Conservation (phyloP, 2,797 vertebrate genomes). For the Paratrypauchen microcephalus region DNA sequence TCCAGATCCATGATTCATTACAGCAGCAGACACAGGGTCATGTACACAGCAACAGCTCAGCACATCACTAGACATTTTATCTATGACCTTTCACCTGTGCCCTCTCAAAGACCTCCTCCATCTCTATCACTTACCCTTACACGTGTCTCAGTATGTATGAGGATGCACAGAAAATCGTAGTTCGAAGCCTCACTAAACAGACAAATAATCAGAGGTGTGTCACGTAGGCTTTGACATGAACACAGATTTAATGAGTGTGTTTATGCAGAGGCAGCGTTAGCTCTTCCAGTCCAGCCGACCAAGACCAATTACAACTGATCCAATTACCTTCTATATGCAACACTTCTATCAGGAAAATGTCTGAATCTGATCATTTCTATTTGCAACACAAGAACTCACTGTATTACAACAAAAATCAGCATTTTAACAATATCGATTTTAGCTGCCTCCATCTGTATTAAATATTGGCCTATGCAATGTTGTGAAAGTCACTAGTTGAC, state of each 20-base stretch:
- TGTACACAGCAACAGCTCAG: conserved; percentile 35
- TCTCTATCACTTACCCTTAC: conserved; percentile 23
- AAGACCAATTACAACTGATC: conserved; percentile 71
- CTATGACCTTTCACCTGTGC: conserved; percentile 38
- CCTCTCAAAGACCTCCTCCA: conserved; percentile 30
- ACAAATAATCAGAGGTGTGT: conserved; percentile 12
- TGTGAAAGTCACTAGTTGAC: neutral
- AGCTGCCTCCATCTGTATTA: too few relatives aligned
- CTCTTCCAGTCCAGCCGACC: conserved; percentile 59
- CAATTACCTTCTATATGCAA: conserved; percentile 72
- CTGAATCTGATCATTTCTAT: too few relatives aligned
- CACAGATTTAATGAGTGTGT: conserved; percentile 64
- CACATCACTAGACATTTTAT: conserved; percentile 32
- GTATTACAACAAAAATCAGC: conserved; percentile 6
- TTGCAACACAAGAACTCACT: too few relatives aligned
- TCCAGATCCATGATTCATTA: conserved; percentile 38
- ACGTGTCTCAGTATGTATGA: neutral
- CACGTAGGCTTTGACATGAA: conserved; percentile 48
- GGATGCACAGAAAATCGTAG: conserved; percentile 7
- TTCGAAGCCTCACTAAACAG: neutral
- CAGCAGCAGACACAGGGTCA: conserved; percentile 22
- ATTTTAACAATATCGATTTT: conserved; percentile 39
- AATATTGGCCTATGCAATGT: too few relatives aligned
- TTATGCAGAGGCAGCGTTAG: conserved; percentile 72
- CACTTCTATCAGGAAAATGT: conserved; percentile 63